Percentiles rank a stretch among this genome's conserved stretches.
Conservation (phyloP, 1,140 invertebrate genomes). For the Heterodera schachtii region DNA sequence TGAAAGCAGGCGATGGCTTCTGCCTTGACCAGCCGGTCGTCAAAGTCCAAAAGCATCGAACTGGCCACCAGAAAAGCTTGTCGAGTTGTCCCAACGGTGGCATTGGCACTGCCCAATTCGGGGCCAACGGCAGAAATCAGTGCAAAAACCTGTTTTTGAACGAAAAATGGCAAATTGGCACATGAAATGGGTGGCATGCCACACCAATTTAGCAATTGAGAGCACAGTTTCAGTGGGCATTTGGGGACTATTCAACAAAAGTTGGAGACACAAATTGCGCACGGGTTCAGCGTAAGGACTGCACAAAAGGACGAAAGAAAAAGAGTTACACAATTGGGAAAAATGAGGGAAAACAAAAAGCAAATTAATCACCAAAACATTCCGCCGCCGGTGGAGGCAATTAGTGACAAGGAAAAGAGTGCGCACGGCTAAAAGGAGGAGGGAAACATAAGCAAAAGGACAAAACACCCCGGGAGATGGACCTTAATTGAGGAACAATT, state of each 20-base stretch:
- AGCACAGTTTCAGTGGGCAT: conserved; percentile 88
- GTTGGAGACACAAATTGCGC: conserved; percentile 82
- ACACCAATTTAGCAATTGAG: conserved; percentile 80
- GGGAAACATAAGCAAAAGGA: too few relatives aligned
- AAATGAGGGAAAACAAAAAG: not conserved
- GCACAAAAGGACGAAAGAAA: not conserved
- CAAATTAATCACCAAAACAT: conserved; percentile 76
- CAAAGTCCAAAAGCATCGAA: conserved; percentile 87
- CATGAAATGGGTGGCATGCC: not conserved
- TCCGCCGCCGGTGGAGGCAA: conserved; percentile 94
- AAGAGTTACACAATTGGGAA: too few relatives aligned
- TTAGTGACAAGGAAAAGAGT: conserved; percentile 87
- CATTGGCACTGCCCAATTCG: conserved; percentile 77
- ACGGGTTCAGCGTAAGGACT: conserved; percentile 92
- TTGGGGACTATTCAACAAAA: conserved; percentile 84
- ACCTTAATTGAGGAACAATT: conserved; percentile 86
- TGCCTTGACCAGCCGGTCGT: conserved; percentile 81
- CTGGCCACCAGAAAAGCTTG: conserved; percentile 72
- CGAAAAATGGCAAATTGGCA: conserved; percentile 35
- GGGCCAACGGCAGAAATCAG: conserved; percentile 83
- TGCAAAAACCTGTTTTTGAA: conserved; percentile 68
- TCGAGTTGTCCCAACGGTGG: conserved; percentile 69
- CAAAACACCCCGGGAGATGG: too few relatives aligned
- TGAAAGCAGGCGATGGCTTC: conserved; percentile 94
- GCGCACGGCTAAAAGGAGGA: conserved; percentile 97